A percentile compares a stretch with the other conserved stretches of the same genome.
These are phyloP conservation scores for Scrobipalpa costella DNA, from an alignment of 2,888 invertebrate genomes.

Conservation along the genomic window DNA sequence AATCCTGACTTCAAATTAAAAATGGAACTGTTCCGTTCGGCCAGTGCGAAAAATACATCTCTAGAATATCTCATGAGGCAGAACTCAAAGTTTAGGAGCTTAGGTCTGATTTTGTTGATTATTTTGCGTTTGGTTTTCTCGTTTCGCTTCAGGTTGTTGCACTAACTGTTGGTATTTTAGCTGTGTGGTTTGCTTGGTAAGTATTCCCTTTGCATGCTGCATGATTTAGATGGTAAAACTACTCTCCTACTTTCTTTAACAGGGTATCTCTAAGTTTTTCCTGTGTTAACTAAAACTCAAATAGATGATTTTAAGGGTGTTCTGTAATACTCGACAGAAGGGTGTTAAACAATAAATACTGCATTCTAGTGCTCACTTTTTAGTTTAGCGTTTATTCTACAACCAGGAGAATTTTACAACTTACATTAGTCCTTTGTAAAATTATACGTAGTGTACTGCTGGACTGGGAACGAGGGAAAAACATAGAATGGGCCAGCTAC, in stretches of 20 bases:
- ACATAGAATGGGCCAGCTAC: too few species aligned
- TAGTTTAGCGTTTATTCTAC: too few species aligned
- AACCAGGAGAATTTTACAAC: too few species aligned
- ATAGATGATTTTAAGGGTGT: too few species aligned
- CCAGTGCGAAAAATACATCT: constrained; percentile 76
- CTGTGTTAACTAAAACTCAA: neutral
- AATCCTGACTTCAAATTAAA: constrained; percentile 71
- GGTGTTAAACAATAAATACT: too few species aligned
- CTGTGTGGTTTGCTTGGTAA: constrained; percentile 36
- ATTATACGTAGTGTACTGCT: too few species aligned
- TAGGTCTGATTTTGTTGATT: constrained; percentile 71
- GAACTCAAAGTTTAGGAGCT: constrained; percentile 77
- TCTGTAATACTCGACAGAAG: too few species aligned
- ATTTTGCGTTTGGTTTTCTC: constrained; percentile 33
- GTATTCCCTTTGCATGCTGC: constrained; percentile 43
- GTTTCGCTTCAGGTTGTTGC: constrained; percentile 47
- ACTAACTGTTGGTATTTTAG: constrained; percentile 44
- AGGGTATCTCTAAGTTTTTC: too few species aligned
- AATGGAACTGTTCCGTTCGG: constrained; percentile 77
- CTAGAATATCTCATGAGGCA: constrained; percentile 75
- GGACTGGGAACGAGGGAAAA: too few species aligned
- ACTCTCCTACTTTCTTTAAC: neutral
- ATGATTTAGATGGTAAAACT: constrained; percentile 22
- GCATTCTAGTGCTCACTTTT: too few species aligned
- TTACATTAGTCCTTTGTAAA: too few species aligned